These are phyloP conservation scores for Solen grandis DNA, from an alignment of 1,140 invertebrate genomes.

Conservation along the genomic window DNA sequence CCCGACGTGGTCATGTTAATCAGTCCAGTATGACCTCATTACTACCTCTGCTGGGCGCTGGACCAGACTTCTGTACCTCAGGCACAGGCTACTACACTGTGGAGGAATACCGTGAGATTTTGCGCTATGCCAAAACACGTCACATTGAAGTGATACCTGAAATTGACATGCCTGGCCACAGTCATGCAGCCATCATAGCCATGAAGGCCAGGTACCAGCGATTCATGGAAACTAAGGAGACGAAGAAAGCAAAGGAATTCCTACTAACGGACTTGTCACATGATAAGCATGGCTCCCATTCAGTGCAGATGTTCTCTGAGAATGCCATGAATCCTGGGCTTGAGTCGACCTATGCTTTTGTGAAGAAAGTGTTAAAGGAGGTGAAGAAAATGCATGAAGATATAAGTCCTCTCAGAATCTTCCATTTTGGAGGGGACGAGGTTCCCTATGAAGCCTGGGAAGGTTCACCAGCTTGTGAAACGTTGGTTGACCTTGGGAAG, in stretches of 20 bases:
- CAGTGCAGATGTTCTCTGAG: conserved; percentile 75
- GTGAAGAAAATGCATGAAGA: conserved; percentile 72
- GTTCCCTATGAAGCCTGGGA: conserved; percentile 75
- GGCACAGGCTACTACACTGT: conserved; percentile 72
- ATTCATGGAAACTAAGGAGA: conserved; percentile 55
- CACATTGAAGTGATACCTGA: conserved; percentile 79
- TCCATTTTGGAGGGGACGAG: conserved; percentile 79
- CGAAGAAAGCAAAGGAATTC: conserved; percentile 66
- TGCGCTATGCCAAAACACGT: conserved; percentile 68
- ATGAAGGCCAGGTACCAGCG: conserved; percentile 71
- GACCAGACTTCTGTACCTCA: conserved; percentile 65
- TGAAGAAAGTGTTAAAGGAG: conserved; percentile 72
- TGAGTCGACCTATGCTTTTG: conserved; percentile 74
- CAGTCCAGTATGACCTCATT: conserved; percentile 66
- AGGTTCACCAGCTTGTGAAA: conserved; percentile 71
- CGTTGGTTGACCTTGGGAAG: conserved; percentile 60
- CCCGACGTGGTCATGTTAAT: conserved; percentile 72
- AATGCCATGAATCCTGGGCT: conserved; percentile 77
- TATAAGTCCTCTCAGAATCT: conserved; percentile 68
- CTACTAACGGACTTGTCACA: conserved; percentile 68
- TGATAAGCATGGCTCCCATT: conserved; percentile 46
- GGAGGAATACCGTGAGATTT: conserved; percentile 71
- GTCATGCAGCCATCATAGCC: conserved; percentile 75
- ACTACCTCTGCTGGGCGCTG: conserved; percentile 74
- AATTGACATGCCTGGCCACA: conserved; percentile 79